Base-by-base conservation (phyloP, 2,888 invertebrate genomes). In the Cephonodes hylas region DNA sequence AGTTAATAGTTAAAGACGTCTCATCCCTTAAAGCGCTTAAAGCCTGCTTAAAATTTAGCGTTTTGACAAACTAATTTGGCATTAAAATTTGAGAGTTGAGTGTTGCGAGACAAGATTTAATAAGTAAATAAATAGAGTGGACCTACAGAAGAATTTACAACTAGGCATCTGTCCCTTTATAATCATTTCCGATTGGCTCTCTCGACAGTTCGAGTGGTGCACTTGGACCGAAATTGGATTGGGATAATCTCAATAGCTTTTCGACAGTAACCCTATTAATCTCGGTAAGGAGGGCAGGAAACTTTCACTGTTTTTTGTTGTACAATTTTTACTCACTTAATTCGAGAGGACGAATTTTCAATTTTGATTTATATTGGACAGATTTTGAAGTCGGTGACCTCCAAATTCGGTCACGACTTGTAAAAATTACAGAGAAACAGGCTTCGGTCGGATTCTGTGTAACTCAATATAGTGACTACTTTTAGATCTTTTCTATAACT, bases 211-310 rank as follows among this genome's bases (percentile, higher is more conserved):
- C 46, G 57, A 73, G 65, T 68, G 68, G 59, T 69, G 71, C 76
- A 74, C 75, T 75, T 73, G 73, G 76, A 73, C 73, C 71, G 68
- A 73, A 80, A 80, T 80, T 79, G 79, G 76, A 79, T 80, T 70
- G 75, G 72, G 70, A 76, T 78, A 74, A 79, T 80, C 74, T 75
- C 68, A 70, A 75, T 74, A 64, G 66, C 67, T 63, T 70, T 70
- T 60, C 68, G 66, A 68, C 71, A 72, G 69, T 72, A 72, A 70
- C 69, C 69, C 73, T 69, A 73, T 71, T 75, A 74, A 75, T 75
- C 72, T 75, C 63, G 69, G 74, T 74, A 73, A 71, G 65, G 70
- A 73, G 68, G 68, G 64, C 27, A 25, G 45, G 56, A 65, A 65
- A 66, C 66, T 31, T 71, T 64, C 64, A 60, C 64, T 66, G 66